Percentiles rank a stretch among this genome's conserved stretches.
Evolutionary conservation across 2,797 vertebrate genomes (phyloP).

Genomic region (Todus mexicanus): DNA sequence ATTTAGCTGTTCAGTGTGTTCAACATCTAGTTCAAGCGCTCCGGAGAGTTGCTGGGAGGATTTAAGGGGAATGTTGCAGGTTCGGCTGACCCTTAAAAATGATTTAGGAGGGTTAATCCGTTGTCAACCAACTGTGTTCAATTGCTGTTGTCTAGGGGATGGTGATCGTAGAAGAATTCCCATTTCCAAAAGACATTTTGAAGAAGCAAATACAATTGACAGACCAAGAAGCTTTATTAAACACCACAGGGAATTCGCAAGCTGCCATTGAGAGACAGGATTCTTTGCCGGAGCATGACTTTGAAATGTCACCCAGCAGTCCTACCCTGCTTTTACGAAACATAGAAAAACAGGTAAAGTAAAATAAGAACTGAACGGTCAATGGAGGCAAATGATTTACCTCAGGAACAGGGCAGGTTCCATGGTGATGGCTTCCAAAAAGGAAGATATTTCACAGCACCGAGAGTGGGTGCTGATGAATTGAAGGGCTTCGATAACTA

Average conservation of each 20-base stretch:
- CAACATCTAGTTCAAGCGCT: not conserved
- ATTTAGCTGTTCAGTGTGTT: not conserved
- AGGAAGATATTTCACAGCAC: constrained; percentile 1
- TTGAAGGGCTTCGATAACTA: not conserved
- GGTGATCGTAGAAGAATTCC: constrained; percentile 85
- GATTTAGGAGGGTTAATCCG: constrained; percentile 38
- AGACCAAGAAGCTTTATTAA: constrained; percentile 79
- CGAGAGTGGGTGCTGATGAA: not conserved
- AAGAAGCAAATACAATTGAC: constrained; percentile 82
- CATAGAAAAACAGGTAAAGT: constrained; percentile 93
- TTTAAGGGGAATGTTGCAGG: not conserved
- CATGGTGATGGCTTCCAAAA: constrained; percentile 6
- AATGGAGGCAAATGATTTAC: not conserved
- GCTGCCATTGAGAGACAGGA: constrained; percentile 70
- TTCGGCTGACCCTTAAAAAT: constrained; percentile 21
- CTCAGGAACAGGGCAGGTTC: not conserved
- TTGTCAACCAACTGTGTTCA: constrained; percentile 66
- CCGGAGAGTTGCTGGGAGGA: not conserved
- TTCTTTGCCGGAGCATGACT: constrained; percentile 78
- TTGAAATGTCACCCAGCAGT: constrained; percentile 88
- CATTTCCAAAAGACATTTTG: constrained; percentile 80
- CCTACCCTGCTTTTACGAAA: constrained; percentile 89
- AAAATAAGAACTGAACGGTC: not conserved
- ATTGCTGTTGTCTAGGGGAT: constrained; percentile 80
- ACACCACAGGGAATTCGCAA: constrained; percentile 68